These are phyloP conservation scores for Trachemys scripta DNA, from an alignment of 2,113 vertebrate species.

Conservation along the genomic window DNA sequence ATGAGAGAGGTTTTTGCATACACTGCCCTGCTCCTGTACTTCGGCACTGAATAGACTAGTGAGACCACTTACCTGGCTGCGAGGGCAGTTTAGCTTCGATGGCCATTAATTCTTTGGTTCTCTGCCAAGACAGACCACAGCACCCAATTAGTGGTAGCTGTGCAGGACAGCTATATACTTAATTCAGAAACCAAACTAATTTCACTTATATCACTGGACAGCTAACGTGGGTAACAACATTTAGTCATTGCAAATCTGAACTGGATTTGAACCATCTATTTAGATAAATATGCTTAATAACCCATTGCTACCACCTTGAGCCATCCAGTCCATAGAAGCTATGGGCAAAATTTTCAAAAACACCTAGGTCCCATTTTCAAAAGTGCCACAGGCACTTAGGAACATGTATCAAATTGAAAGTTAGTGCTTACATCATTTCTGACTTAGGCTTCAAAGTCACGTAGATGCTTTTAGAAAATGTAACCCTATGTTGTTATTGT, in stretches of 20 bases:
- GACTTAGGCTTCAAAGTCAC: rapidly evolving
- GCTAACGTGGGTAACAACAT: background rate
- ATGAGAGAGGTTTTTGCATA: background rate
- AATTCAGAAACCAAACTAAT: background rate
- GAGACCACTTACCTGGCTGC: background rate
- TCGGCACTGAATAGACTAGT: conserved; percentile 35
- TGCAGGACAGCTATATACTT: background rate
- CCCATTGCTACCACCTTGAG: background rate
- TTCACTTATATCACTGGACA: background rate
- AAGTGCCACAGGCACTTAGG: background rate
- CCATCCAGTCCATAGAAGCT: background rate
- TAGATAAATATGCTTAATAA: background rate
- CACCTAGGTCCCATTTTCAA: conserved; percentile 2
- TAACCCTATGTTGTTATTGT: background rate
- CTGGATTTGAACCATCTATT: background rate
- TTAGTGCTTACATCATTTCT: background rate
- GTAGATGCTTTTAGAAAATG: background rate
- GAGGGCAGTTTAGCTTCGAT: conserved; percentile 7
- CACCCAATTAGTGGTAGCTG: background rate
- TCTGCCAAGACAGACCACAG: conserved; percentile 13
- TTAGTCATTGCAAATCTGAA: background rate
- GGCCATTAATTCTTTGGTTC: background rate
- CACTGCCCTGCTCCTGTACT: background rate
- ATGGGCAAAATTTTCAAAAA: background rate
- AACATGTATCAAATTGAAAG: background rate